These are phyloP conservation scores for Phytoseiulus persimilis DNA, from an alignment of 2,888 invertebrate species.

Conservation along the genomic window DNA sequence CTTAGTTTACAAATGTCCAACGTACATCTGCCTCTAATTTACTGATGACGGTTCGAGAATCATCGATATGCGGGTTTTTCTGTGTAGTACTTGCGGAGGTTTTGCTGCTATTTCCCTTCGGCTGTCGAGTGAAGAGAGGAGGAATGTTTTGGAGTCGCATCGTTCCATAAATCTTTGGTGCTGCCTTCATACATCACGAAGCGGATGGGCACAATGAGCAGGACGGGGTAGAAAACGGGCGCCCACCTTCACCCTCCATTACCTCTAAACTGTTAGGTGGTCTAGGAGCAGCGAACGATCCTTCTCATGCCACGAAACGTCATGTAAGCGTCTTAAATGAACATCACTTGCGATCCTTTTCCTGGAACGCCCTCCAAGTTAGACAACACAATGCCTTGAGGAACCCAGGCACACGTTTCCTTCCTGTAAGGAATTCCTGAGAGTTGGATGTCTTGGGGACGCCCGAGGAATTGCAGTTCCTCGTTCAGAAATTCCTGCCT, in stretches of 20 bases:
- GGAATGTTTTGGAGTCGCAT: neutral
- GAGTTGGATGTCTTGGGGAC: too few species aligned
- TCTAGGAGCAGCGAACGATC: neutral
- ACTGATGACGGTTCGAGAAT: too few species aligned
- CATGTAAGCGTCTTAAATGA: neutral
- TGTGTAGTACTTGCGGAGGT: neutral
- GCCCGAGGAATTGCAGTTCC: too few species aligned
- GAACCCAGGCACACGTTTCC: too few species aligned
- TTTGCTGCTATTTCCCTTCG: neutral
- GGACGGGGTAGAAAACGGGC: neutral
- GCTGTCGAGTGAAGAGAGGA: neutral
- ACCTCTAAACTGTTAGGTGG: neutral
- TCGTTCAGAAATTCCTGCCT: too few species aligned
- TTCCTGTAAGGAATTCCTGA: too few species aligned
- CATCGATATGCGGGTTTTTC: neutral
- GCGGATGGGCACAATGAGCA: neutral
- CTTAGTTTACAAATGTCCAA: too few species aligned
- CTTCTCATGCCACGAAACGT: neutral
- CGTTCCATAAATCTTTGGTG: neutral
- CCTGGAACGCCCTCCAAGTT: neutral
- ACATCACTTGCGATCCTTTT: neutral
- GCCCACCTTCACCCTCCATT: neutral
- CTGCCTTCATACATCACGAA: neutral
- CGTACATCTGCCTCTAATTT: too few species aligned
- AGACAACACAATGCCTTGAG: neutral